Conservation (phyloP, 2,797 vertebrate genomes). For the Micropoecilia bifurca region DNA sequence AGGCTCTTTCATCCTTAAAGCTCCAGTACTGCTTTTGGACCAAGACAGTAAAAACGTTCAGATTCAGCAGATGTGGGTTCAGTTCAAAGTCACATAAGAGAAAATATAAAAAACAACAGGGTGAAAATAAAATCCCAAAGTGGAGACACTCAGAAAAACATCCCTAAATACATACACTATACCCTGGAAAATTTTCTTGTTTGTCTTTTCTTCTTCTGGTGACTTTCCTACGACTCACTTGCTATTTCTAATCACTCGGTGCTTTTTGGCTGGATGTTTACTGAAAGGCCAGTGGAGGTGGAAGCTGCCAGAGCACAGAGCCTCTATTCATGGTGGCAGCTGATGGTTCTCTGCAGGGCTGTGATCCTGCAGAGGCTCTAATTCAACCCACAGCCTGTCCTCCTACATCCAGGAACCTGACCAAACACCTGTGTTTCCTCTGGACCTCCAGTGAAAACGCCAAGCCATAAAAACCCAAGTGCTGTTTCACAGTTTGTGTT, state of each 20-base stretch:
- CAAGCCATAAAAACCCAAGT: neutral
- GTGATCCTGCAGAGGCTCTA: constrained; percentile 50
- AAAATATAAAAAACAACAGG: neutral
- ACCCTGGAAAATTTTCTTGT: constrained; percentile 17
- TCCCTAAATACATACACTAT: constrained; percentile 13
- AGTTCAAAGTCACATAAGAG: constrained; percentile 28
- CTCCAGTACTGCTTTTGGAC: neutral
- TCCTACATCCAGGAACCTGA: constrained; percentile 27
- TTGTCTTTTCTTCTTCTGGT: constrained; percentile 30
- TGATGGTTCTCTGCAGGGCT: constrained; percentile 51
- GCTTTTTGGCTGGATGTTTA: constrained; percentile 65
- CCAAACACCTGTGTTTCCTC: constrained; percentile 47
- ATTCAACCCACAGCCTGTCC: constrained; percentile 29
- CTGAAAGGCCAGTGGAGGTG: constrained; percentile 53
- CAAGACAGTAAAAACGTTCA: neutral
- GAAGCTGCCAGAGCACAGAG: constrained; percentile 62
- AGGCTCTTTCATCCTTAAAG: constrained; percentile 3
- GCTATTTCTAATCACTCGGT: constrained; percentile 49
- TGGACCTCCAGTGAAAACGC: neutral
- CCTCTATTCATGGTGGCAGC: constrained; percentile 72
- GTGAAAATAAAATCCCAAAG: constrained; percentile 1
- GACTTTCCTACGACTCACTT: constrained; percentile 43
- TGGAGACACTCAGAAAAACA: constrained; percentile 8
- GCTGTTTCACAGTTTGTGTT: neutral
- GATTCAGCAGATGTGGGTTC: constrained; percentile 46